A percentile compares a stretch with the other conserved stretches of the same genome.
Evolutionary conservation across 2,113 vertebrate species (phyloP).

Genomic region (Campylorhamphus procurvoides): DNA sequence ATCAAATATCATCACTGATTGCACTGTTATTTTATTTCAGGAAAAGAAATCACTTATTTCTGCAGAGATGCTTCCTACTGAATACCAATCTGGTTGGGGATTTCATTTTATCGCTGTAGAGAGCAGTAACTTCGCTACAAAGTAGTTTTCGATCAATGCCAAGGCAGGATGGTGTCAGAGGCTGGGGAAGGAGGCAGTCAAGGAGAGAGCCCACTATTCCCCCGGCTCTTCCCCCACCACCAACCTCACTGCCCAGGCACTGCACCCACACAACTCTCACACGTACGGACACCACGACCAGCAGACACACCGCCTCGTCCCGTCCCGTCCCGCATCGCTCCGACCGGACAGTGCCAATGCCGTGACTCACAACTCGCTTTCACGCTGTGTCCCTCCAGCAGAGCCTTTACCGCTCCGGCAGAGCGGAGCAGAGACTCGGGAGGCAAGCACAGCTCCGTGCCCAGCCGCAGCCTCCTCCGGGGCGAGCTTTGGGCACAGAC

Average conservation of each 20-base stretch:
- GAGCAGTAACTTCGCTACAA: neutral
- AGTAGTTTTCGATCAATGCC: neutral
- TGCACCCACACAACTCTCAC: neutral
- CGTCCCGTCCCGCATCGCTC: neutral
- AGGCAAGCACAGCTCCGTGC: neutral
- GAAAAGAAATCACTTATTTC: neutral
- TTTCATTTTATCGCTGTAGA: neutral
- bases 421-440: rapidly evolving
- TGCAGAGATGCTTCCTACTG: neutral
- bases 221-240: neutral
- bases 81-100: neutral
- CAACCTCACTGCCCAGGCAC: neutral
- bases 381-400: neutral
- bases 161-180: neutral
- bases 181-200: neutral
- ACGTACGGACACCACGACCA: rapidly evolving
- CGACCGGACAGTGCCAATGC: neutral
- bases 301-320: neutral
- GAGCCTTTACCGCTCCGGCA: neutral
- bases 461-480: neutral
- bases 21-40: neutral
- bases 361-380: neutral
- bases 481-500: neutral
- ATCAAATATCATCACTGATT: neutral
- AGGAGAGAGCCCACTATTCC: neutral